Evolutionary conservation across 1,140 invertebrate genomes (phyloP).

Genomic region (Caenorhabditis briggsae): DNA sequence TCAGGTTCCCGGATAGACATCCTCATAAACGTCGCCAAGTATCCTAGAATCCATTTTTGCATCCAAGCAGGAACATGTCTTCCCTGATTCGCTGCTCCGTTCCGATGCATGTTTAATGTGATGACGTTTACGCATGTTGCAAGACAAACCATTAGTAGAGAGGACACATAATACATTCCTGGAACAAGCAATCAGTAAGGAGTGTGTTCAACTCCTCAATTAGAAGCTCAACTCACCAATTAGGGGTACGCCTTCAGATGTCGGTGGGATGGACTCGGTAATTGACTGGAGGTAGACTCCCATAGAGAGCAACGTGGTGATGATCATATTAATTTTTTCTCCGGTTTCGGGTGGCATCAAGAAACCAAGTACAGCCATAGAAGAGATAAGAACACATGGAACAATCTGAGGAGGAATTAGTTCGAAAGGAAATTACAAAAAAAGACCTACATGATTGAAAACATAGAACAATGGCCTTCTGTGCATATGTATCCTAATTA

Average conservation of each 20-base stretch:
- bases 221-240: slow-evolving; percentile 84
- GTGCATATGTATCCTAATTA: slow-evolving; percentile 73
- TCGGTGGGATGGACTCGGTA: slow-evolving; percentile 88
- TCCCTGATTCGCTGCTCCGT: slow-evolving; percentile 81
- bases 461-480: slow-evolving; percentile 76
- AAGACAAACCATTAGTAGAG: slow-evolving; percentile 89
- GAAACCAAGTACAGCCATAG: slow-evolving; percentile 88
- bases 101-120: slow-evolving; percentile 87
- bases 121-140: slow-evolving; percentile 86
- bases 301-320: slow-evolving; percentile 90
- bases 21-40: slow-evolving; percentile 72
- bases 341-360: slow-evolving; percentile 92
- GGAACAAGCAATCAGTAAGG: neutral
- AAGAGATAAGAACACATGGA: slow-evolving; percentile 90
- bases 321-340: slow-evolving; percentile 85
- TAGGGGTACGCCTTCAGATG: slow-evolving; percentile 88
- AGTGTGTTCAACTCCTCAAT: neutral
- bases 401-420: slow-evolving; percentile 78
- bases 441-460: slow-evolving; percentile 73
- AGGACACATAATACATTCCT: slow-evolving; percentile 90
- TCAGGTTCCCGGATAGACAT: slow-evolving; percentile 76
- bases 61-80: slow-evolving; percentile 71
- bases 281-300: slow-evolving; percentile 94
- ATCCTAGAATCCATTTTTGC: slow-evolving; percentile 75
- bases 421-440: neutral